A percentile compares a stretch with the other conserved stretches of the same genome.
phyloP scores from a whole-genome alignment of 2,888 invertebrate species.

The Chloroclysta siterata region DNA sequence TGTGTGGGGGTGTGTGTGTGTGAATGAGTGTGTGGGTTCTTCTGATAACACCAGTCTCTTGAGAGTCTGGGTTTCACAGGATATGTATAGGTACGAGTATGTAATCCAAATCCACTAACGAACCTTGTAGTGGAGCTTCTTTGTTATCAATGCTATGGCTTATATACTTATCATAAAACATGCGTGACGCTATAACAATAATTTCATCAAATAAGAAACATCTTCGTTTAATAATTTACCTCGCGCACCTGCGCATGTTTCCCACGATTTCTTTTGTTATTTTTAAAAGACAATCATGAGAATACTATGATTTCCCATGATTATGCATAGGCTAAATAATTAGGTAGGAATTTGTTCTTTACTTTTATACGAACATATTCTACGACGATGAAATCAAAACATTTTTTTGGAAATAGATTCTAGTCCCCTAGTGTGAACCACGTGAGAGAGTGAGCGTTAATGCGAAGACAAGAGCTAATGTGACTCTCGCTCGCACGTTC shows the following conservation, averaged over 20 bases:
- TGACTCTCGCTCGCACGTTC: no score
- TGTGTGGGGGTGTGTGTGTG: no score
- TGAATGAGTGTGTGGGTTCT: no score
- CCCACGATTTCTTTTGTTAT: slow-evolving; percentile 70
- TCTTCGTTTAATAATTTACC: slow-evolving; percentile 54
- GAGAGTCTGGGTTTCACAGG: no score
- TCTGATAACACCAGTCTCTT: no score
- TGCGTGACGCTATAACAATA: slow-evolving; percentile 30
- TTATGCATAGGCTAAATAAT: slow-evolving; percentile 17
- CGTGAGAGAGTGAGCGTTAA: no score
- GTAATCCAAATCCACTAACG: no score
- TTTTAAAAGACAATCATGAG: slow-evolving; percentile 65
- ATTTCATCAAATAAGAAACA: slow-evolving; percentile 50
- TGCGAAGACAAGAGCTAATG: no score
- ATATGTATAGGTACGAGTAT: no score
- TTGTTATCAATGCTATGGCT: background rate
- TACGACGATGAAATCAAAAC: background rate
- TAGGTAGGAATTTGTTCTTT: slow-evolving; percentile 13
- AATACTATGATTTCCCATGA: slow-evolving; percentile 56
- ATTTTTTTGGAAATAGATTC: background rate
- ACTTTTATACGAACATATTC: background rate
- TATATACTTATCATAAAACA: slow-evolving; percentile 22
- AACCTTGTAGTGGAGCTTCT: background rate
- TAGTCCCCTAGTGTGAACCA: no score
- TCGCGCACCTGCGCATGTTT: slow-evolving; percentile 68